Conservation (phyloP, 2,797 vertebrate genomes). For the Falco novaeseelandiae region DNA sequence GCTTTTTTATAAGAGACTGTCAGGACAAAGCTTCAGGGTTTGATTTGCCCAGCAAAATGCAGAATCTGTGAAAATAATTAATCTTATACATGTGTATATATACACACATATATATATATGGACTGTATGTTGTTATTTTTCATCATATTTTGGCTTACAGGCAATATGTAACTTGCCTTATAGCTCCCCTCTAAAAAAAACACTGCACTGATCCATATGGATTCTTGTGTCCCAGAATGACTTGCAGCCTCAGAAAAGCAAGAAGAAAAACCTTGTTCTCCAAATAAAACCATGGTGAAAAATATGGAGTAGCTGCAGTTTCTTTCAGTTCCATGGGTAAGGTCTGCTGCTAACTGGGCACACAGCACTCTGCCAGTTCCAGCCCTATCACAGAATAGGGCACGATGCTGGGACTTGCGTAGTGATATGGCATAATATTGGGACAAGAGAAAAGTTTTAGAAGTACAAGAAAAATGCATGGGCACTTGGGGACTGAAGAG, state of each 20-base stretch:
- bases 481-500: neutral
- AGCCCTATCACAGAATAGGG: neutral
- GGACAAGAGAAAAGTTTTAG: neutral
- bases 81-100: constrained; percentile 44
- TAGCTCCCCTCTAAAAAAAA: neutral
- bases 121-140: constrained; percentile 39
- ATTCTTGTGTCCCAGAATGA: constrained; percentile 6
- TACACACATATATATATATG: constrained; percentile 16
- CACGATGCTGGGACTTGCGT: neutral
- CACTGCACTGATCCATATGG: neutral
- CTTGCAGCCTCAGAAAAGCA: neutral
- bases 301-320: fast-evolving
- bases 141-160: constrained; percentile 37
- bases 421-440: neutral
- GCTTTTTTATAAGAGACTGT: constrained; percentile 39
- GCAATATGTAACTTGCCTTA: neutral
- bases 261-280: neutral
- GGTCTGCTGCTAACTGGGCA: neutral
- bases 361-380: neutral
- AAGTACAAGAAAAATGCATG: neutral
- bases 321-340: neutral
- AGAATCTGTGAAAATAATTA: constrained; percentile 32
- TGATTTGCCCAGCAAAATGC: constrained; percentile 39
- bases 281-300: neutral
- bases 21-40: constrained; percentile 42